These are phyloP conservation scores for Gandaritis pyraliata DNA, from an alignment of 2,888 invertebrate species.

Conservation along the genomic window DNA sequence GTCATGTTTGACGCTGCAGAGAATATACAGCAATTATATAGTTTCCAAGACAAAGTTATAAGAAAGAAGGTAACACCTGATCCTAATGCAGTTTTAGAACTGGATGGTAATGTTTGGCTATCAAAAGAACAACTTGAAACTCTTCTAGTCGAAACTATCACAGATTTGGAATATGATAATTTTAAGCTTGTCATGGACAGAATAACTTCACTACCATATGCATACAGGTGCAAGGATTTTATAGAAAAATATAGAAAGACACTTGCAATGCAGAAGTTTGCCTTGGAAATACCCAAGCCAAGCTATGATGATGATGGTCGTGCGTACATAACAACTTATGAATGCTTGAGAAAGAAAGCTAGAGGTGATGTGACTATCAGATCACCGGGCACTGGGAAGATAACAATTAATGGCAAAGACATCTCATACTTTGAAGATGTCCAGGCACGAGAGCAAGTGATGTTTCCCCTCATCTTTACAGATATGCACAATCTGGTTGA, in stretches of 20 bases:
- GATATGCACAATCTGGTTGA: conserved; percentile 91
- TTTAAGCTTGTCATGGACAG: conserved; percentile 90
- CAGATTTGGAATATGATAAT: conserved; percentile 88
- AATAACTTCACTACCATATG: conserved; percentile 88
- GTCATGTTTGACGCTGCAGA: conserved; percentile 91
- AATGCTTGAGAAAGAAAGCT: conserved; percentile 89
- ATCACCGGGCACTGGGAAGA: conserved; percentile 92
- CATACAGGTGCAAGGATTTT: conserved; percentile 88
- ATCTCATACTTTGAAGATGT: conserved; percentile 90
- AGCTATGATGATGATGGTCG: conserved; percentile 88
- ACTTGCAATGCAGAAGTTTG: conserved; percentile 83
- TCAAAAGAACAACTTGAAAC: conserved; percentile 87
- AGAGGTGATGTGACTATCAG: conserved; percentile 91
- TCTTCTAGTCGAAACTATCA: conserved; percentile 86
- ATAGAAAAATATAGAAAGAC: conserved; percentile 88
- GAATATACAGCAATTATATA: conserved; percentile 87
- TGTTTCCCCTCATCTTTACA: conserved; percentile 94
- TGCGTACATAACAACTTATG: conserved; percentile 88
- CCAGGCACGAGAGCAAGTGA: conserved; percentile 91
- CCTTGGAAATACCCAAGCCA: conserved; percentile 87
- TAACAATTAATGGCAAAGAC: conserved; percentile 91
- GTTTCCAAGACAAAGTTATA: conserved; percentile 88
- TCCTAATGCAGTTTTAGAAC: conserved; percentile 81
- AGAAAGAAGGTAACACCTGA: conserved; percentile 86
- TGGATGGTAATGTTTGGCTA: conserved; percentile 83